Evolutionary conservation across 1,140 invertebrate species (phyloP).

Genomic region (Diachasmimorpha longicaudata): DNA sequence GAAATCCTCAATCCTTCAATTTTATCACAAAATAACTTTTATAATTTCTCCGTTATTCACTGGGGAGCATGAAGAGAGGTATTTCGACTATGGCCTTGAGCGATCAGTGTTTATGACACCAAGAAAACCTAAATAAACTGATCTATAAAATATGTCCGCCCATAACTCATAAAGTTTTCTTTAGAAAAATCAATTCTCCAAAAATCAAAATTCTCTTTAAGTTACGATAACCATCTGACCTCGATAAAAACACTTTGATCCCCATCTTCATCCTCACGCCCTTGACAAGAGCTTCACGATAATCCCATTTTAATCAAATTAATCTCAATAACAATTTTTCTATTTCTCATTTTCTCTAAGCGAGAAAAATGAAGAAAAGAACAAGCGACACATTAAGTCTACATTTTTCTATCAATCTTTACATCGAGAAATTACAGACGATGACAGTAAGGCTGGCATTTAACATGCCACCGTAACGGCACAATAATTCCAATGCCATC

Average conservation of each 20-base stretch:
- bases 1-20: no score
- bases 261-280: no score
- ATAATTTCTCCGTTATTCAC: not conserved
- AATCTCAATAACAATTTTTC: no score
- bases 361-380: no score
- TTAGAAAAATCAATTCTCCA: not conserved
- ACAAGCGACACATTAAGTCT: no score
- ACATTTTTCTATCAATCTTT: no score
- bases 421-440: not conserved
- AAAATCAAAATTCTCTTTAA: no score
- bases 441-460: not conserved
- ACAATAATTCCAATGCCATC: constrained; percentile 11
- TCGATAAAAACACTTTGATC: not conserved
- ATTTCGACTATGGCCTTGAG: not conserved
- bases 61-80: not conserved
- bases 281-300: no score
- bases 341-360: no score
- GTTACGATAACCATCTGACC: not conserved
- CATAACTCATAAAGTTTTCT: not conserved
- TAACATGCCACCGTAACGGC: not conserved
- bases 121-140: not conserved
- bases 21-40: not conserved
- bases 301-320: no score
- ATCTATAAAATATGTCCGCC: not conserved
- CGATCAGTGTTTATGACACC: not conserved